Percentiles rank a stretch among this genome's conserved stretches.
Conservation (phyloP, 2,797 vertebrate species). For the Crypturellus tataupa region DNA sequence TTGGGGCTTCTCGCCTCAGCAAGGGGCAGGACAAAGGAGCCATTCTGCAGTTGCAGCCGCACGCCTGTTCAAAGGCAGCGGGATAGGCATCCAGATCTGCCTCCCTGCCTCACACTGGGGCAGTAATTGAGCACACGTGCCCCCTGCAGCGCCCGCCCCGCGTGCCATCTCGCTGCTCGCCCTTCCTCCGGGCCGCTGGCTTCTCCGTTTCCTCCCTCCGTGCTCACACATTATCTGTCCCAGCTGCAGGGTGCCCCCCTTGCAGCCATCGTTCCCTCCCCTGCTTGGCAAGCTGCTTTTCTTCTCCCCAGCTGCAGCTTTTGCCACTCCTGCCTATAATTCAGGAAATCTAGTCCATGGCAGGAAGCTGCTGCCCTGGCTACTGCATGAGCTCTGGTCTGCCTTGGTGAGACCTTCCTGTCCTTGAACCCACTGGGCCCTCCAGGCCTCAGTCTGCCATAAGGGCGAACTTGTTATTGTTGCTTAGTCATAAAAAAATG, state of each 20-base stretch:
- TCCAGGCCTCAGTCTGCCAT: accelerated
- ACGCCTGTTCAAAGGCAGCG: not conserved
- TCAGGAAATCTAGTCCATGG: not conserved
- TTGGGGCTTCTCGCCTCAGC: not conserved
- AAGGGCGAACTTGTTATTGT: accelerated
- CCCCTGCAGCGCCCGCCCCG: not conserved
- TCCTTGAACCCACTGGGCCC: not conserved
- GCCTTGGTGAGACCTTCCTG: not conserved
- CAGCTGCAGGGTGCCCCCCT: not conserved
- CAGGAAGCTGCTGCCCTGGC: not conserved
- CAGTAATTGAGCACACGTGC: accelerated
- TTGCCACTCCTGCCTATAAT: not conserved
- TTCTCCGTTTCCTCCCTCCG: not conserved
- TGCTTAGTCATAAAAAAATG: not conserved
- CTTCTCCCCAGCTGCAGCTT: not conserved
- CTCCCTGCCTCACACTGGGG: not conserved
- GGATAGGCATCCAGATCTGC: not conserved
- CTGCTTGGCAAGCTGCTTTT: not conserved
- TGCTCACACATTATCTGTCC: accelerated
- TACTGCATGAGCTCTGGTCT: not conserved
- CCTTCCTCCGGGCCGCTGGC: accelerated
- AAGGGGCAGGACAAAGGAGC: constrained; percentile 10
- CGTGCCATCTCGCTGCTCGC: not conserved
- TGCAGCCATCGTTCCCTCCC: not conserved
- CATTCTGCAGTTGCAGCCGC: not conserved